Evolutionary conservation across 30 jellyfish, hydroid and myxozoan genomes (phyloP).

Genomic region (Chironex yamaguchii): DNA sequence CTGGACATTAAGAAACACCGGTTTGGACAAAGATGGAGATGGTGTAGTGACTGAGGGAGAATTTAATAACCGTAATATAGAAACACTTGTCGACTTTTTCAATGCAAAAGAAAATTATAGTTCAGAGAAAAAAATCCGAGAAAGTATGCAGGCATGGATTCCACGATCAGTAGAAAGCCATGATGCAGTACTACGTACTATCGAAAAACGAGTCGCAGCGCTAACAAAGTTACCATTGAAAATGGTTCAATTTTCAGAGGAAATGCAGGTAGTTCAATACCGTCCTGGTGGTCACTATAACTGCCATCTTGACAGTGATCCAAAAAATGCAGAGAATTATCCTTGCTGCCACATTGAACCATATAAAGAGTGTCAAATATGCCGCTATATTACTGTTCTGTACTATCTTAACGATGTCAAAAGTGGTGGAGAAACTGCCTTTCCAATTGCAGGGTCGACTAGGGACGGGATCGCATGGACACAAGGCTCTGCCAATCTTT

Average conservation of each 20-base stretch:
- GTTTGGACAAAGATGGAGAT: neutral
- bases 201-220: neutral
- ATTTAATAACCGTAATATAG: too few relatives aligned
- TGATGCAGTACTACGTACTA: neutral
- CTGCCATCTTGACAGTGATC: conserved; percentile 80
- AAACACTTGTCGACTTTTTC: neutral
- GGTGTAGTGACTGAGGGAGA: neutral
- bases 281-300: conserved; percentile 83
- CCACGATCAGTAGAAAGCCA: neutral
- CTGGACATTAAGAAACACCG: neutral
- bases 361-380: neutral
- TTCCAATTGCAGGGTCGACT: conserved; percentile 84
- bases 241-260: conserved; percentile 56
- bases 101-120: neutral
- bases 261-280: conserved; percentile 57
- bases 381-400: conserved; percentile 77
- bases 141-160: neutral
- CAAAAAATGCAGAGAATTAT: neutral
- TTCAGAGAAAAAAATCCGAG: neutral
- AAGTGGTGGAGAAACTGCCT: conserved; percentile 96
- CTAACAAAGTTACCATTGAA: conserved; percentile 61
- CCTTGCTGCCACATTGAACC: conserved; percentile 62
- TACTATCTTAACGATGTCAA: conserved; percentile 83
- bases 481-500: neutral
- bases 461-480: neutral